Base-by-base conservation (phyloP, 2,888 invertebrate genomes). In the Cylloceria caligata region DNA sequence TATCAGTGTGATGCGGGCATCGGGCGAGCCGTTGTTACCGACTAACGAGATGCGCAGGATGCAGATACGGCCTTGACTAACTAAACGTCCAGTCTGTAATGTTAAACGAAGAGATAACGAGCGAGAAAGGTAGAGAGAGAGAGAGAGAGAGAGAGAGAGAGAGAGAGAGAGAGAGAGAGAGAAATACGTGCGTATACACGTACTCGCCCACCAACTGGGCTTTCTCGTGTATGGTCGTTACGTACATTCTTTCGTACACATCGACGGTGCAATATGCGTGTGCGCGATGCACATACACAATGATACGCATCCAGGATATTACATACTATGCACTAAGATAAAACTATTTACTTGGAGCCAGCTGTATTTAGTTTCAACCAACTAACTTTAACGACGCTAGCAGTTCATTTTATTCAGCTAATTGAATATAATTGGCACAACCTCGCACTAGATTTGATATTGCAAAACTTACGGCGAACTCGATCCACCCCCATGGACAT, bases 1-100 rank as follows among this genome's bases (percentile, higher is more conserved):
- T 24, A 21, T n/a, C 36, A 27, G 68, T 45, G 34, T n/a, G 60
- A 62, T 45, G 60, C 34, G n/a, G 72, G 30, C 30, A 47, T 30
- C 27, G 57, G 19, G 36, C 16, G 55, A 27, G 57, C 60, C 47
- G 45, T 45, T 68, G 62, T 69, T 52, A 69, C 62, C 34, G 49
- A 68, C 60, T 69, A 57, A 47, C 71, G 85, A 83, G 82, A 84
- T 83, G 83, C 77, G 85, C 87, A 87, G 86, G 87, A 87, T 87
- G 87, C 87, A 86, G 86, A 87, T 86, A 86, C 83, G 87, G 87
- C 87, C 87, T 87, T 87, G 87, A 87, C 81, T 85, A 84, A 69
- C 68, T 64, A 30, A 80, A 62, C 73, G 68, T 68, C 73, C 73
- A 49, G 68, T 67, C 49, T 60, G 65, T 60, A 68, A 68, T 71